phyloP scores from a whole-genome alignment of 2,888 invertebrate genomes.

The Dicycla oo region DNA sequence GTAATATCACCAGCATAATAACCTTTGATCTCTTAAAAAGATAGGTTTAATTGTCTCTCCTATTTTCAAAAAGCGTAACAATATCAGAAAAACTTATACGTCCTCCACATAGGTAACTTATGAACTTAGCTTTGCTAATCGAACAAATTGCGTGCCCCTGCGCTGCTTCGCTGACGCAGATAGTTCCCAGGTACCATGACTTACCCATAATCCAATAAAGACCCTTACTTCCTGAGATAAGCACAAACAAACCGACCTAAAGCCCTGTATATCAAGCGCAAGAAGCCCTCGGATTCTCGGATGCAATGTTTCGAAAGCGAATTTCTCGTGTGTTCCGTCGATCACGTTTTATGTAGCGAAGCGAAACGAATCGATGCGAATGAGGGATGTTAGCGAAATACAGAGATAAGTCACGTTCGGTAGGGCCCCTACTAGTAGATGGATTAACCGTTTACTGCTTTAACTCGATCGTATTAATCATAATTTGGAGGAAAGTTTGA shows the following conservation, averaged over 20 bases:
- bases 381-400: conserved; percentile 79
- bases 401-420: conserved; percentile 83
- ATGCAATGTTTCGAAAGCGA: conserved; percentile 68
- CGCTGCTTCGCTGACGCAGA: conserved; percentile 37
- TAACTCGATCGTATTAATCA: conserved; percentile 60
- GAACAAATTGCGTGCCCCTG: background rate
- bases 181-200: conserved; percentile 42
- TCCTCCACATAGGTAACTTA: background rate
- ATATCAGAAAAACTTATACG: too few species aligned
- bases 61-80: background rate
- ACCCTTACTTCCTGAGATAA: conserved; percentile 40
- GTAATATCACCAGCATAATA: too few species aligned
- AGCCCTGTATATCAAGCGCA: conserved; percentile 55
- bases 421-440: conserved; percentile 71
- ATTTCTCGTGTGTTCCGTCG: conserved; percentile 67
- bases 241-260: conserved; percentile 53
- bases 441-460: conserved; percentile 66
- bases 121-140: background rate
- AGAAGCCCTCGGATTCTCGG: conserved; percentile 52
- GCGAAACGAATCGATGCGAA: conserved; percentile 79
- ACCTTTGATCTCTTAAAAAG: too few species aligned
- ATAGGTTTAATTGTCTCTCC: background rate
- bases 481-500: conserved; percentile 51
- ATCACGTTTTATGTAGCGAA: conserved; percentile 76
- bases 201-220: conserved; percentile 50